Evolutionary conservation across 92 coral and sea anemone genomes (phyloP).

Genomic region (Heteractis magnifica): DNA sequence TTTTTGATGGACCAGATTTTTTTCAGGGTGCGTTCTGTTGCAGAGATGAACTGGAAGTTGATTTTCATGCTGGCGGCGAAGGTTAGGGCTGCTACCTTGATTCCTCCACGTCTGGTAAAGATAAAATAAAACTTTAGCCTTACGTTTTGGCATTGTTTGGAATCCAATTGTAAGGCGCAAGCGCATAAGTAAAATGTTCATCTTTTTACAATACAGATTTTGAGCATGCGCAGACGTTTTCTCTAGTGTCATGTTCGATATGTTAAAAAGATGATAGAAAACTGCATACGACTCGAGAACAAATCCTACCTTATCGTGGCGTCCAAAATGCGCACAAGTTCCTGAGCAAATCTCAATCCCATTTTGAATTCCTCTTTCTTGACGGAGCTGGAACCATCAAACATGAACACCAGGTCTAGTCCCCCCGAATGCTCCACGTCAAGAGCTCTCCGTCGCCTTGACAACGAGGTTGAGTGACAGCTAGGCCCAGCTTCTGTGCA

Average conservation of each 20-base stretch:
- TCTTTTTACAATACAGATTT: too few relatives aligned
- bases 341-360: constrained; percentile 71
- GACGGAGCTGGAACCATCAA: constrained; percentile 65
- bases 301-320: constrained; percentile 36
- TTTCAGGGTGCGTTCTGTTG: constrained; percentile 38
- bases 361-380: constrained; percentile 45
- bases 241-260: too few relatives aligned
- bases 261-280: too few relatives aligned
- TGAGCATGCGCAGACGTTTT: too few relatives aligned
- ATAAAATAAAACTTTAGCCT: background rate
- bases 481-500: constrained; percentile 47
- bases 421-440: constrained; percentile 57
- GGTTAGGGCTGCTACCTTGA: constrained; percentile 57
- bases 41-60: constrained; percentile 47
- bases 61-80: constrained; percentile 48
- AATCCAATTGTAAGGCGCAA: too few relatives aligned
- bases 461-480: constrained; percentile 23
- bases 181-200: too few relatives aligned
- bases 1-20: constrained; percentile 44
- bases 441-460: constrained; percentile 54
- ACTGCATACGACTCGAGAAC: too few relatives aligned
- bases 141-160: too few relatives aligned
- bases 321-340: constrained; percentile 48
- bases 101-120: constrained; percentile 56
- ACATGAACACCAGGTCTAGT: constrained; percentile 63